Conservation (phyloP, 2,888 invertebrate genomes). For the Rhagonycha lutea region DNA sequence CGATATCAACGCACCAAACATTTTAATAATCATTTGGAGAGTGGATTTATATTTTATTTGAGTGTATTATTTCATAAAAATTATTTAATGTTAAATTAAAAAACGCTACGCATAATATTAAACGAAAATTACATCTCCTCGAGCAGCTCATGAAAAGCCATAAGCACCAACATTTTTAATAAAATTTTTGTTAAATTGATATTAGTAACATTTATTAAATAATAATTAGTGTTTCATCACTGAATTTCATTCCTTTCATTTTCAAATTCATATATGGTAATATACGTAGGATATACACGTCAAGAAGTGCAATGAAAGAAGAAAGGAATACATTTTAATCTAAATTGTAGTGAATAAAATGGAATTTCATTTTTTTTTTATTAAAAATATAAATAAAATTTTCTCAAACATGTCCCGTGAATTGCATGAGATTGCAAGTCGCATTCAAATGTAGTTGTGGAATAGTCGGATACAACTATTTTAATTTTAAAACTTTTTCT, state of each 20-base stretch:
- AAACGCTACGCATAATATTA: too few relatives aligned
- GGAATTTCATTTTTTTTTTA: neutral
- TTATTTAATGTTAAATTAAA: neutral
- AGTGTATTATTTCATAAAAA: neutral
- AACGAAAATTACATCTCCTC: neutral
- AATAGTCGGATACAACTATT: neutral
- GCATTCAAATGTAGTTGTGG: neutral
- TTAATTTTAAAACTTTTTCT: neutral
- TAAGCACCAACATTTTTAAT: neutral
- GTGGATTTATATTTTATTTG: neutral
- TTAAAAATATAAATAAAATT: neutral
- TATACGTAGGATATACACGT: neutral
- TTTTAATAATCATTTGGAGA: neutral
- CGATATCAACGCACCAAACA: neutral
- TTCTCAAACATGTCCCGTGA: neutral
- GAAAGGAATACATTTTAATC: neutral
- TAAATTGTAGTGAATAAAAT: neutral
- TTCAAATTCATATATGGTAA: neutral
- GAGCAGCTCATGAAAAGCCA: neutral
- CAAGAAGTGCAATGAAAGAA: neutral
- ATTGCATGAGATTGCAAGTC: neutral
- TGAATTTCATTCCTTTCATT: neutral
- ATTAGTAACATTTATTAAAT: too few relatives aligned
- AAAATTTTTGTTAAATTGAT: too few relatives aligned
- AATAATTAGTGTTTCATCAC: too few relatives aligned